phyloP scores from a whole-genome alignment of 2,888 invertebrate species.

The Ceramica pisi region DNA sequence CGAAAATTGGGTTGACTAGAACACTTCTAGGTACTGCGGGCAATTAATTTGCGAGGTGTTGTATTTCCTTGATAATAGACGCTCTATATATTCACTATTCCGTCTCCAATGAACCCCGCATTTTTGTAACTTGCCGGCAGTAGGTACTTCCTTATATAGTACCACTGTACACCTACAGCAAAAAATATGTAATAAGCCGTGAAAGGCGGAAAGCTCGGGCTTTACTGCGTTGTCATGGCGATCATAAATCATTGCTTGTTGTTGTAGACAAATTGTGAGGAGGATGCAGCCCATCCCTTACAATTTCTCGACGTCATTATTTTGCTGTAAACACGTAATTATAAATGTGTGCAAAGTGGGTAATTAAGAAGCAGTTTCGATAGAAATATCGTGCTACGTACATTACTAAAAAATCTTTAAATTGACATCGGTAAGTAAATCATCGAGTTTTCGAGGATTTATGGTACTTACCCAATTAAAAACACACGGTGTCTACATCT shows the following conservation, averaged over 20 bases:
- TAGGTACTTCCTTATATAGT: neutral
- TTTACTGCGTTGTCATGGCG: conserved; percentile 26
- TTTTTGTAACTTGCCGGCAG: neutral
- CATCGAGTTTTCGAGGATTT: too few species aligned
- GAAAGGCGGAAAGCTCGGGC: conserved; percentile 16
- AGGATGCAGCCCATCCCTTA: conserved; percentile 16
- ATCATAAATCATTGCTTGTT: conserved; percentile 54
- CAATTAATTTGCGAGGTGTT: too few species aligned
- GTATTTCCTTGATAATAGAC: too few species aligned
- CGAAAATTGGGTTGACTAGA: too few species aligned
- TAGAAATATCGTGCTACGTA: too few species aligned
- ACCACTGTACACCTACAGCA: neutral
- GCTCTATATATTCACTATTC: too few species aligned
- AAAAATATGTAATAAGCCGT: conserved; percentile 38
- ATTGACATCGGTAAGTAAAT: too few species aligned
- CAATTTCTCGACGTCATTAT: conserved; percentile 16
- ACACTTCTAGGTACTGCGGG: too few species aligned
- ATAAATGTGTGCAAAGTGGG: neutral
- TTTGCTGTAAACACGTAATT: neutral
- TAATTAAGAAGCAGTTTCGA: too few species aligned
- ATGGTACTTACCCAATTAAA: too few species aligned
- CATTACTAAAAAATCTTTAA: too few species aligned
- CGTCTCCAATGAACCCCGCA: neutral
- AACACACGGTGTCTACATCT: too few species aligned
- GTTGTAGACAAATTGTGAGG: conserved; percentile 44